Percentiles rank a stretch among this genome's conserved stretches.
Conservation (phyloP, 2,888 invertebrate genomes). For the Drosophila anceps region DNA sequence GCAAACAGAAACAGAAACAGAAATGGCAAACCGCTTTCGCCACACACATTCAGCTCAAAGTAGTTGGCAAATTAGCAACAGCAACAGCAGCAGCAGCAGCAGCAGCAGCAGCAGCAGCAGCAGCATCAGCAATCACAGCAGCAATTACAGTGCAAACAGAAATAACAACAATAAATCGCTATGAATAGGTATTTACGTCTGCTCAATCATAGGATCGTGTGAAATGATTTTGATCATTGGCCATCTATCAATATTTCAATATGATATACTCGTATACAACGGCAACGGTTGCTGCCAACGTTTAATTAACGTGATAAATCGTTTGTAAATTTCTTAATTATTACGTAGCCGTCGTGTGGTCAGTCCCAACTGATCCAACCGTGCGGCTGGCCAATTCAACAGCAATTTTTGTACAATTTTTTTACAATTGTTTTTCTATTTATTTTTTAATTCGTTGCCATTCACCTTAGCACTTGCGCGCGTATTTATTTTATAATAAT, state of each 20-base stretch:
- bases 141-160: slow-evolving; percentile 43
- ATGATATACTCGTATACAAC: slow-evolving; percentile 25
- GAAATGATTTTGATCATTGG: slow-evolving; percentile 77
- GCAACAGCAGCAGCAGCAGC: slow-evolving; percentile 24
- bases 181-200: slow-evolving; percentile 34
- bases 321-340: slow-evolving; percentile 82
- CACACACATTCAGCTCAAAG: slow-evolving; percentile 51
- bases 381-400: slow-evolving; percentile 5
- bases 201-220: slow-evolving; percentile 73
- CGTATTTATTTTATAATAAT: slow-evolving; percentile 67
- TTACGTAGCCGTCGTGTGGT: slow-evolving; percentile 69
- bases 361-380: slow-evolving; percentile 28
- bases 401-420: slow-evolving; percentile 1
- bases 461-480: slow-evolving; percentile 72
- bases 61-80: slow-evolving; percentile 79
- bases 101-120: slow-evolving; percentile 54
- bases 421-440: slow-evolving; percentile 1
- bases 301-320: slow-evolving; percentile 81
- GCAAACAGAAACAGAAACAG: slow-evolving; percentile 27
- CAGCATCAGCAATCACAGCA: slow-evolving; percentile 49
- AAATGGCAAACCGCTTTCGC: slow-evolving; percentile 67
- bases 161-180: slow-evolving; percentile 27
- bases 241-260: slow-evolving; percentile 73
- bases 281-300: slow-evolving; percentile 55
- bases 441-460: slow-evolving; percentile 54